Conservation (phyloP, 2,797 vertebrate species). For the Bufotes viridis region DNA sequence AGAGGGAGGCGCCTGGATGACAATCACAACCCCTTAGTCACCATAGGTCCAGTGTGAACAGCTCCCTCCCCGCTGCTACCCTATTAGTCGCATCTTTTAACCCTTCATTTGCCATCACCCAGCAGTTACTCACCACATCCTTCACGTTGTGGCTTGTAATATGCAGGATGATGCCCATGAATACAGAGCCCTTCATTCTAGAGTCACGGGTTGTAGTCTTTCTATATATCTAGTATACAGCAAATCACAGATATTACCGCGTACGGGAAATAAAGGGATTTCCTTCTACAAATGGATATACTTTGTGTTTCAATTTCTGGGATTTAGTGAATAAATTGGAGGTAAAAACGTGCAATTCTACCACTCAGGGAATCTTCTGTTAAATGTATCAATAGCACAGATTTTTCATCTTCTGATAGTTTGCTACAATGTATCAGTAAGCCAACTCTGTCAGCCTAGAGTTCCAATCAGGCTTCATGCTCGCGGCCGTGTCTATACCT, state of each 20-base stretch:
- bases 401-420: no score
- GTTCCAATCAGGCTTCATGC: no score
- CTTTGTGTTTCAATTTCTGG: neutral
- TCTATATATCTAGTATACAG: neutral
- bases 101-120: neutral
- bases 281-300: neutral
- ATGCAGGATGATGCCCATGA: neutral
- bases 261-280: neutral
- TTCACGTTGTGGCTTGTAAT: neutral
- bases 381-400: no score
- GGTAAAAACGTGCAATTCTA: no score
- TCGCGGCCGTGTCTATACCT: no score
- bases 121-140: neutral
- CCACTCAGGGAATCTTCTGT: no score
- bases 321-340: no score
- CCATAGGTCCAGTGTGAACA: conserved; percentile 42
- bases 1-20: conserved; percentile 31
- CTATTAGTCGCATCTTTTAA: conserved; percentile 28
- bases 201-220: neutral
- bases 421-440: no score
- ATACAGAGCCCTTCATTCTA: neutral
- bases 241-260: neutral
- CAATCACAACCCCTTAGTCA: conserved; percentile 35
- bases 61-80: conserved; percentile 36
- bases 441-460: no score